Base-by-base conservation (phyloP, 2,888 invertebrate species). In the Caenorhabditis drosophilae region DNA sequence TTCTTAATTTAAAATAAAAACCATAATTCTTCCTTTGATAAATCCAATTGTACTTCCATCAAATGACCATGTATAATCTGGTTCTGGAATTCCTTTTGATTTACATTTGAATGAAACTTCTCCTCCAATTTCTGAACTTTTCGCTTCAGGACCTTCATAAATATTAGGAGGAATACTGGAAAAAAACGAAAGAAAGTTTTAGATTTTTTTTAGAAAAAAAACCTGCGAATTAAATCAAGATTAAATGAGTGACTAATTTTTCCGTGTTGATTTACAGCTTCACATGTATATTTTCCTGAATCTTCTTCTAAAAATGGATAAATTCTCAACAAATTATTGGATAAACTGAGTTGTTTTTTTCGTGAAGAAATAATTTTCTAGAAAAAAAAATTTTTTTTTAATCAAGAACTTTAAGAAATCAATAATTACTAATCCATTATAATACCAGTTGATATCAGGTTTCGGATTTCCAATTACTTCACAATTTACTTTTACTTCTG, bases 31-130 rank as follows among this genome's bases (percentile, higher is more conserved):
- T 31, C 83, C 82, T 27, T 71, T 67, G 45, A 79, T 71, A 38
- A 76, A 73, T n/a, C 81, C 78, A 45, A 83, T 79, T 27, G 80
- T 78, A 40, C 70, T 66, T 31, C 86, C 86, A 84, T 95, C 91
- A 69, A 90, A 89, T 86, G 91, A 89, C 96, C 96, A 97, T 25
- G 89, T 87, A 70, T 96, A 89, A 76, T 90, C 89, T 0, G 94
- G 93, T 61, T 86, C 85, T 0, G 94, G 93, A 77, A 91, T 90
- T 1, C 94, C 95, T 41, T 88, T 88, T 0, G 91, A 93, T 57
- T 89, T 87, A 83, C 97, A 97, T 1, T 88, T 88, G 80, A 96
- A 91, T 71, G 4, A 90, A 22, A 67, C 72, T 16, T 52, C 47
- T 44, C 72, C 58, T 11, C 94, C 95, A 15, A 75, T 40, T 12